Percentiles rank a stretch among this genome's conserved stretches.
Evolutionary conservation across 2,888 invertebrate genomes (phyloP).

Genomic region (Thymelicus acteon): DNA sequence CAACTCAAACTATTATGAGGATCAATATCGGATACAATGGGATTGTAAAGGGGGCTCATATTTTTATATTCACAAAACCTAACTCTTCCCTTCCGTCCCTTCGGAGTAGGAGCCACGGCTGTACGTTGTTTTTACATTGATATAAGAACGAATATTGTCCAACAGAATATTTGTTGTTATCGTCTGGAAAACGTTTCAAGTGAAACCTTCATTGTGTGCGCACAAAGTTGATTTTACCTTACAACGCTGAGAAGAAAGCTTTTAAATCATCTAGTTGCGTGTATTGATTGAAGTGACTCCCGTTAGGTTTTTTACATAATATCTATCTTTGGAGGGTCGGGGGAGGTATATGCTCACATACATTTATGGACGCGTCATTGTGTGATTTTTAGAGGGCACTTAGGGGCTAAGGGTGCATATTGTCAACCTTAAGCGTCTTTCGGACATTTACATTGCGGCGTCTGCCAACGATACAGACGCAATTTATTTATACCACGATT

Average conservation of each 20-base stretch:
- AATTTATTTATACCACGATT: constrained; percentile 3
- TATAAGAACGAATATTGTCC: constrained; percentile 65
- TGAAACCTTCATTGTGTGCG: constrained; percentile 49
- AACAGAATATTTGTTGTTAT: constrained; percentile 69
- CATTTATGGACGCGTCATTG: constrained; percentile 40
- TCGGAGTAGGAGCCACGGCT: constrained; percentile 46
- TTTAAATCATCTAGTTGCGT: constrained; percentile 81
- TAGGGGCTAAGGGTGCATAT: constrained; percentile 36
- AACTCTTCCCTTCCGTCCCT: constrained; percentile 81
- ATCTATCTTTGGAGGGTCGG: constrained; percentile 75
- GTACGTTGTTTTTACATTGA: constrained; percentile 56
- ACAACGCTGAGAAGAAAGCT: constrained; percentile 63
- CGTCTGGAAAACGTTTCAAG: constrained; percentile 55
- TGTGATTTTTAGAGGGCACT: constrained; percentile 37
- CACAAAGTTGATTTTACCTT: constrained; percentile 57
- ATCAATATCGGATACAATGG: constrained; percentile 83
- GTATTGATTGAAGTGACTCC: constrained; percentile 84
- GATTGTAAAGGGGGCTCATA: constrained; percentile 83
- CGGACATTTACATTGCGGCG: constrained; percentile 21
- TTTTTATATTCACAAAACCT: constrained; percentile 83
- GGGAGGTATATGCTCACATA: constrained; percentile 58
- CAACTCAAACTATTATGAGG: constrained; percentile 80
- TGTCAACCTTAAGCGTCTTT: constrained; percentile 29
- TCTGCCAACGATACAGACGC: neutral
- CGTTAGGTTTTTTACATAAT: constrained; percentile 83